A percentile compares a stretch with the other conserved stretches of the same genome.
Conservation (phyloP, 2,797 vertebrate genomes). For the Erithacus rubecula region DNA sequence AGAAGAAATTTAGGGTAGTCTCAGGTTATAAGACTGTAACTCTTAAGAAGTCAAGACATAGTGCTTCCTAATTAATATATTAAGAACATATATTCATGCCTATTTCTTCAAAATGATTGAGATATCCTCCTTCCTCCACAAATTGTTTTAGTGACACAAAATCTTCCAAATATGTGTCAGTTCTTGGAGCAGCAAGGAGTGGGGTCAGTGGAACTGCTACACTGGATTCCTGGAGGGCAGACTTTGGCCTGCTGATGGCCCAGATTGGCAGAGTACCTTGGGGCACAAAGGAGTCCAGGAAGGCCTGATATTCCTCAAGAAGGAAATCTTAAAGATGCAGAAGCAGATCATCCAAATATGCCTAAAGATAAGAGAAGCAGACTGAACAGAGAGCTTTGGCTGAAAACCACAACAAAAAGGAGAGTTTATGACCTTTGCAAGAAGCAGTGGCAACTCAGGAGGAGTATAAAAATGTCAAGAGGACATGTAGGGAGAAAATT, state of each 20-base stretch:
- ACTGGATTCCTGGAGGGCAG: background rate
- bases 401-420: background rate
- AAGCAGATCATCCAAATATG: rapidly evolving
- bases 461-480: background rate
- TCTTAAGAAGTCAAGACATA: background rate
- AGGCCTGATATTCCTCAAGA: background rate
- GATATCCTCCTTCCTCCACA: background rate
- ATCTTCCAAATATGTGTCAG: background rate
- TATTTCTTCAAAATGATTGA: background rate
- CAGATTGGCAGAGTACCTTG: background rate
- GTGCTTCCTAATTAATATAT: background rate
- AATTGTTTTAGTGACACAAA: background rate
- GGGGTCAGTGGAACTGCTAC: background rate
- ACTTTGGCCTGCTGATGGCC: background rate
- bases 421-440: background rate
- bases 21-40: background rate
- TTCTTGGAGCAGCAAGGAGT: background rate
- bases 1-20: background rate
- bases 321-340: background rate
- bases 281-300: background rate
- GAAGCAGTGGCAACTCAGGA: background rate
- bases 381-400: background rate
- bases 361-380: background rate
- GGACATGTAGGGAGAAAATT: background rate
- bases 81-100: background rate